Conservation (phyloP, 2,888 invertebrate genomes). For the Drosophila hamatofila region DNA sequence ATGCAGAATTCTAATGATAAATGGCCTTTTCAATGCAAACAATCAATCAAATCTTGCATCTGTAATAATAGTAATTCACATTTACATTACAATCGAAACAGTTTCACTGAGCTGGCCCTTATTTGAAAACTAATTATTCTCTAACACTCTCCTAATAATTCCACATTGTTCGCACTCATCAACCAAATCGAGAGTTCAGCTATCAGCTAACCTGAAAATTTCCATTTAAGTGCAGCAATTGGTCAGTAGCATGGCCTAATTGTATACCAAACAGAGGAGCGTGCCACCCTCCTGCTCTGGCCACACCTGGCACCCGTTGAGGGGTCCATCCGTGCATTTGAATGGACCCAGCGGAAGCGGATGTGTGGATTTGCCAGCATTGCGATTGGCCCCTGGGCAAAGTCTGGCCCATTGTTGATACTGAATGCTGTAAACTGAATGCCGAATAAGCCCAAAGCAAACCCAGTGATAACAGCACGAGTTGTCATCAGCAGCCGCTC, state of each 20-base stretch:
- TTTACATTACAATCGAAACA: background rate
- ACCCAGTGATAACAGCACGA: conserved; percentile 45
- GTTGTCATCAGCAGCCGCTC: conserved; percentile 51
- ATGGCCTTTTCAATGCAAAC: no score
- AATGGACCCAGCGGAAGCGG: conserved; percentile 64
- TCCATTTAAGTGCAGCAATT: conserved; percentile 59
- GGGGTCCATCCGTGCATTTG: conserved; percentile 38
- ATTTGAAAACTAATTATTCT: conserved; percentile 1
- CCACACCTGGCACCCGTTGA: conserved; percentile 20
- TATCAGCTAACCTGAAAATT: conserved; percentile 26
- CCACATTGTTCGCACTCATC: background rate
- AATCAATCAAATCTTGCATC: no score
- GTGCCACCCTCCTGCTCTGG: background rate
- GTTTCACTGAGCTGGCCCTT: background rate
- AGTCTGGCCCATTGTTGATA: conserved; percentile 53
- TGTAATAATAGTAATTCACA: background rate
- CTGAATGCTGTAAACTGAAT: conserved; percentile 39
- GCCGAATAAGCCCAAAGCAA: conserved; percentile 18
- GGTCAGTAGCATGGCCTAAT: conserved; percentile 52
- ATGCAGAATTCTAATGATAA: no score
- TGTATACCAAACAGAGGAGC: conserved; percentile 23
- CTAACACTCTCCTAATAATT: background rate
- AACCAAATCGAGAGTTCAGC: conserved; percentile 4
- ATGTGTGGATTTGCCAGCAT: conserved; percentile 65
- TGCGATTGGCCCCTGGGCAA: conserved; percentile 20